These are phyloP conservation scores for Apis florea DNA, from an alignment of 1,140 invertebrate genomes.

Conservation along the genomic window DNA sequence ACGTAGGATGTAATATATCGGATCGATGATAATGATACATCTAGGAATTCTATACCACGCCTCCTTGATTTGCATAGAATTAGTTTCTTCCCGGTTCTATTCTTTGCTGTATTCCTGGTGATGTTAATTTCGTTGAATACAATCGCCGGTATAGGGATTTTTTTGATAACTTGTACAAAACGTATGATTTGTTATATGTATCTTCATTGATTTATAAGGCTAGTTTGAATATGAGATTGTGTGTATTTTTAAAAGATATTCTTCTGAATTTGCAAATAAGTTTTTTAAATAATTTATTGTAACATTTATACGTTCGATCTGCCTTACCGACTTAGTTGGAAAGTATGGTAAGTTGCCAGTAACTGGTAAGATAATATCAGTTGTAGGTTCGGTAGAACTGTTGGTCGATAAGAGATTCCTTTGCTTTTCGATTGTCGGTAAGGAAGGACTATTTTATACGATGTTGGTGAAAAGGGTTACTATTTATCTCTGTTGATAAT, in stretches of 20 bases:
- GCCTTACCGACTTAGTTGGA: neutral
- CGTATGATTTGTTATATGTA: neutral
- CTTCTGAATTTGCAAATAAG: neutral
- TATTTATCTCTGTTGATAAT: neutral
- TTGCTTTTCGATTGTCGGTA: neutral
- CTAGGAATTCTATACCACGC: conserved; percentile 38
- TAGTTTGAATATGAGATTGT: neutral
- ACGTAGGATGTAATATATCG: conserved; percentile 47
- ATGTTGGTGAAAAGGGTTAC: no score
- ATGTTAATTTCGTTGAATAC: conserved; percentile 8
- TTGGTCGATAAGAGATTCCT: neutral
- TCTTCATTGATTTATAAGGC: neutral
- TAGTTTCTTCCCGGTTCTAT: conserved; percentile 32
- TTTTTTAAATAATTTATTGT: neutral
- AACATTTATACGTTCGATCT: neutral
- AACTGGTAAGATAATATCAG: neutral
- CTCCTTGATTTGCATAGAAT: conserved; percentile 53
- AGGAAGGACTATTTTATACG: neutral
- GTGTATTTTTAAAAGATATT: neutral
- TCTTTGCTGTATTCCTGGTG: neutral
- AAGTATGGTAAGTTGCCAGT: neutral
- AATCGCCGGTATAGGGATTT: neutral
- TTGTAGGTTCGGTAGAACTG: neutral
- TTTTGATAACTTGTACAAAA: neutral
- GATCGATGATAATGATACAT: conserved; percentile 30